Percentiles rank a stretch among this genome's conserved stretches.
phyloP scores from a whole-genome alignment of 2,888 invertebrate species.

The Lapara coniferarum region DNA sequence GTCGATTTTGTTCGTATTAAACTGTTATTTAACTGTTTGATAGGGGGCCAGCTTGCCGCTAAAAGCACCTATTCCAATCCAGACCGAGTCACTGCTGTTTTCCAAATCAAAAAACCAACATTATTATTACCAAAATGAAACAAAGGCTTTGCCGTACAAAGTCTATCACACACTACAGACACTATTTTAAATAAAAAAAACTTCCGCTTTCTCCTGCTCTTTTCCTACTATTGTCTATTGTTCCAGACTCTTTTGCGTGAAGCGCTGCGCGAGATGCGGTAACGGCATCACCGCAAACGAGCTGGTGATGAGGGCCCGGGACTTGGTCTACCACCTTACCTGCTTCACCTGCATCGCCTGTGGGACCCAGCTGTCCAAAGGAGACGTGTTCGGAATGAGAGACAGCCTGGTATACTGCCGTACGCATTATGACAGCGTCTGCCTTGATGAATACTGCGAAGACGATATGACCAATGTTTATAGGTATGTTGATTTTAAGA shows the following conservation, averaged over 20 bases:
- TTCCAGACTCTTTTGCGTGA: constrained; percentile 93
- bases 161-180: neutral
- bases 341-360: constrained; percentile 96
- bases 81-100: too few species aligned
- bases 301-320: constrained; percentile 94
- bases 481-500: constrained; percentile 51
- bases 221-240: neutral
- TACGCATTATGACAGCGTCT: constrained; percentile 82
- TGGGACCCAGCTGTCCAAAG: constrained; percentile 91
- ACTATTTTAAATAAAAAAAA: neutral
- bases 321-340: constrained; percentile 93
- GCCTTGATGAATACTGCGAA: constrained; percentile 85
- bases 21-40: too few species aligned
- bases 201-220: neutral
- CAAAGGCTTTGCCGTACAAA: neutral
- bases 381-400: constrained; percentile 95
- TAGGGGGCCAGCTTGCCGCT: too few species aligned
- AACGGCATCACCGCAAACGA: constrained; percentile 93
- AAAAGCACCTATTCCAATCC: too few species aligned
- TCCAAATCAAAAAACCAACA: too few species aligned
- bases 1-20: too few species aligned
- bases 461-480: constrained; percentile 81
- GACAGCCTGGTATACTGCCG: constrained; percentile 90
- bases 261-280: constrained; percentile 93
- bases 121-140: too few species aligned